phyloP scores from a whole-genome alignment of 2,113 vertebrate genomes.

The Mystacornis crossleyi region DNA sequence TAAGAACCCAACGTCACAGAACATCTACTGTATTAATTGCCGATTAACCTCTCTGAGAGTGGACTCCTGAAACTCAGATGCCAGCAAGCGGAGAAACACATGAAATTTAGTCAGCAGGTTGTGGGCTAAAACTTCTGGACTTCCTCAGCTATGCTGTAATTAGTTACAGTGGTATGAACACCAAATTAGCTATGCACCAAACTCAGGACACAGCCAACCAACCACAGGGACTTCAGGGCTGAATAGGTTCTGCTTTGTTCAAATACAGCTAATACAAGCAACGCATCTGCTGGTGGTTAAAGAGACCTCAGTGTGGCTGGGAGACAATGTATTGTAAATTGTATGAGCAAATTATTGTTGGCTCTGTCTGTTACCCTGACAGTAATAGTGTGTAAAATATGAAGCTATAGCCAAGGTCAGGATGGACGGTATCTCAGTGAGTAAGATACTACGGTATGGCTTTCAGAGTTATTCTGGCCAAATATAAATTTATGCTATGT shows the following conservation, averaged over 20 bases:
- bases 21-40: background rate
- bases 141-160: constrained; percentile 17
- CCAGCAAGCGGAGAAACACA: background rate
- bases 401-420: constrained; percentile 53
- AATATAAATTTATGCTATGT: background rate
- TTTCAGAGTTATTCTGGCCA: background rate
- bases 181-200: constrained; percentile 15
- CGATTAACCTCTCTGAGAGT: background rate
- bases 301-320: constrained; percentile 65
- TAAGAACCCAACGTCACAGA: background rate
- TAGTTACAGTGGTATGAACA: constrained; percentile 16
- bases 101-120: background rate
- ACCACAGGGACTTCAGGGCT: constrained; percentile 30
- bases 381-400: constrained; percentile 64
- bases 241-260: constrained; percentile 66
- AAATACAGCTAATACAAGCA: constrained; percentile 60
- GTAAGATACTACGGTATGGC: background rate
- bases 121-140: constrained; percentile 17
- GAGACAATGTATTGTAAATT: constrained; percentile 71
- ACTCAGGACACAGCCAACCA: constrained; percentile 44
- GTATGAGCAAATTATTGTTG: constrained; percentile 70
- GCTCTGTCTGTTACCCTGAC: constrained; percentile 49
- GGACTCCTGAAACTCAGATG: background rate
- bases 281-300: constrained; percentile 78
- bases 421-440: background rate